Evolutionary conservation across 2,797 vertebrate genomes (phyloP), one percentile per base, ranked within the genome.

Genomic region (Melanotaenia pygmaea): DNA sequence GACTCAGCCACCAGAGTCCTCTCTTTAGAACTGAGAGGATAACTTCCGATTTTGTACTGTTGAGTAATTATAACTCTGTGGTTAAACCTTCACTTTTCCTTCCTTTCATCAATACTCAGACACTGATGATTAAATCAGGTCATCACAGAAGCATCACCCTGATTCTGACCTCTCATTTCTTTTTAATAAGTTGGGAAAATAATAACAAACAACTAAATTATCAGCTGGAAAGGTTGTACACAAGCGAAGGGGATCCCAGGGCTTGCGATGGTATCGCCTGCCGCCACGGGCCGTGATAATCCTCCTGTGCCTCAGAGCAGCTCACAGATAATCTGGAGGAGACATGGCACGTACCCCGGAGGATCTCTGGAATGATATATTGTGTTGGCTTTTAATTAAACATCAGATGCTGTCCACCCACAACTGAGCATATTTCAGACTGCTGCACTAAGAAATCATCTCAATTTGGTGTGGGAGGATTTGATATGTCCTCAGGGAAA

Each of bases 241-340:
- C 13, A 53, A 26, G 40, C 1, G 9, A 30, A 62, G 50, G 74
- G 81, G 76, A 72, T 81, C 74, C 76, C 79, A 30, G 56, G 56
- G 74, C 59, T 65, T 1, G 72, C 2, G 81, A 88, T 72, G 64
- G 56, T 28, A 82, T 75, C 76, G 74, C 66, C 75, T 4, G 62
- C 67, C 70, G 75, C 81, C 28, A 58, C 47, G 45, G 84, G 80
- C 72, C 59, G 34, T 58, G 66, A 80, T 90, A 89, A 90, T 91
- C 85, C 83, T 86, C 82, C 74, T 64, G 88, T 74, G 80, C 87
- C 50, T 16, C 75, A 72, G 84, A 87, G 82, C 74, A 80, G 80
- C 85, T 84, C 77, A 67, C 76, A 86, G 85, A 92, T 91, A 85
- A 80, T 74, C 81, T 60, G 59, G 64, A 78, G 79, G 86, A 92